phyloP scores from a whole-genome alignment of 2,797 vertebrate genomes.

The Telmatherina bonti region DNA sequence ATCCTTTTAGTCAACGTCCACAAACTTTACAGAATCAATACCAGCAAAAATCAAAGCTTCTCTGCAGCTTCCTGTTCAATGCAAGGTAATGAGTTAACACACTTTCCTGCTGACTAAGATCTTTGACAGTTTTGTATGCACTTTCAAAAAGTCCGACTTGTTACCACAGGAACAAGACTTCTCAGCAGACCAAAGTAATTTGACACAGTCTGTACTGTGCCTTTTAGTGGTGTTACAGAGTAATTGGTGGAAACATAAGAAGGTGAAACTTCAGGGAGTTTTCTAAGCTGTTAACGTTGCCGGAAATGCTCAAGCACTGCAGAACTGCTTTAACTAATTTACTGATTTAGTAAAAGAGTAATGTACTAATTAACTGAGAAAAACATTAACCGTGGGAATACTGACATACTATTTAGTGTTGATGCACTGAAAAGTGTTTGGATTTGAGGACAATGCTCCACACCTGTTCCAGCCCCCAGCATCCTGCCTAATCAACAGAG shows the following conservation, averaged over 20 bases:
- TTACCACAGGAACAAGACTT: not conserved
- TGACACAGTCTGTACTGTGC: not conserved
- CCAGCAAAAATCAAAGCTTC: not conserved
- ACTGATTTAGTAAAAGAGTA: not conserved
- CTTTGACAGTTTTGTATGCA: not conserved
- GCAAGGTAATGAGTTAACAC: not conserved
- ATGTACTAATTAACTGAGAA: not conserved
- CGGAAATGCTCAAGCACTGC: not conserved
- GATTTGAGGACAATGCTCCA: constrained; percentile 51
- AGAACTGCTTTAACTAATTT: not conserved
- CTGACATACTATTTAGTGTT: not conserved
- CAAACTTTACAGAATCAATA: not conserved
- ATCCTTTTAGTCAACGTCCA: not conserved
- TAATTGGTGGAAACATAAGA: not conserved
- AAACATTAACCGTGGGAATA: not conserved
- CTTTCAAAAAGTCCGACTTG: not conserved
- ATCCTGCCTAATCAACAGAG: constrained; percentile 71
- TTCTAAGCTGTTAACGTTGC: no score
- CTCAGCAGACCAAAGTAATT: not conserved
- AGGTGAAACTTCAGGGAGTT: not conserved
- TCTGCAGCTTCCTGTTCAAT: not conserved
- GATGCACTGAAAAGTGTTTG: constrained; percentile 25
- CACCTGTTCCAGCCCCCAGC: constrained; percentile 65
- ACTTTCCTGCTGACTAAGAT: not conserved
- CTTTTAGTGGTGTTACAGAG: not conserved